Evolutionary conservation across 2,888 invertebrate genomes (phyloP).

Genomic region (Athalia cordata): DNA sequence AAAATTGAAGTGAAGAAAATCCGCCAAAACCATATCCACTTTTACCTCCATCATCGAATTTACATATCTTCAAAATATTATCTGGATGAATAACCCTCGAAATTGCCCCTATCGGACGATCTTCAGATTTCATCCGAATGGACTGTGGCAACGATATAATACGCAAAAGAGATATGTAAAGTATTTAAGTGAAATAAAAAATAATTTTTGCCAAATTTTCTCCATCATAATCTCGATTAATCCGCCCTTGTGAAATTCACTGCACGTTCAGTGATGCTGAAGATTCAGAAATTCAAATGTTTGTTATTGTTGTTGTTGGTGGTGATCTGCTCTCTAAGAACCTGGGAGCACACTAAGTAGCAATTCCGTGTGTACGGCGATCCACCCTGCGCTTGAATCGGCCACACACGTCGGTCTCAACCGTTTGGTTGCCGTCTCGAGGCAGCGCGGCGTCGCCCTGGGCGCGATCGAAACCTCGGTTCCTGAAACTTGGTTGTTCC

Average conservation of each 20-base stretch:
- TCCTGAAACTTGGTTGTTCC: constrained; percentile 18
- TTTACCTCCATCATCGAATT: background rate
- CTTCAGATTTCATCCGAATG: background rate
- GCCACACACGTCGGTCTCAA: constrained; percentile 61
- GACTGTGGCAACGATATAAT: constrained; percentile 15
- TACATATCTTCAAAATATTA: background rate
- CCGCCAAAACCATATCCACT: background rate
- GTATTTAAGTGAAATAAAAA: constrained; percentile 44
- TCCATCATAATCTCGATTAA: background rate
- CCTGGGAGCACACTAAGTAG: background rate
- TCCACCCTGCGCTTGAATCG: constrained; percentile 54
- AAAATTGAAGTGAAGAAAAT: background rate
- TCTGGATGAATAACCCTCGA: background rate
- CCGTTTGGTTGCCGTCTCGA: constrained; percentile 36
- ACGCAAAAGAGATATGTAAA: background rate
- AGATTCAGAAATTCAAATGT: background rate
- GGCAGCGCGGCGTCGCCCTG: constrained; percentile 25
- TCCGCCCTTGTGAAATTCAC: constrained; percentile 9
- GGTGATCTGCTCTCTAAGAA: constrained; percentile 53
- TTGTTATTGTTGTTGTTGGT: constrained; percentile 55
- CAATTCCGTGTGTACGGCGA: constrained; percentile 44
- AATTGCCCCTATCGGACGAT: background rate
- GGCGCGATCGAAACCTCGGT: constrained; percentile 17
- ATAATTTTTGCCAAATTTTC: constrained; percentile 30
- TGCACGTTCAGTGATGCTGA: background rate